Conservation (phyloP, 2,113 vertebrate species). For the Rhinoptilus africanus region DNA sequence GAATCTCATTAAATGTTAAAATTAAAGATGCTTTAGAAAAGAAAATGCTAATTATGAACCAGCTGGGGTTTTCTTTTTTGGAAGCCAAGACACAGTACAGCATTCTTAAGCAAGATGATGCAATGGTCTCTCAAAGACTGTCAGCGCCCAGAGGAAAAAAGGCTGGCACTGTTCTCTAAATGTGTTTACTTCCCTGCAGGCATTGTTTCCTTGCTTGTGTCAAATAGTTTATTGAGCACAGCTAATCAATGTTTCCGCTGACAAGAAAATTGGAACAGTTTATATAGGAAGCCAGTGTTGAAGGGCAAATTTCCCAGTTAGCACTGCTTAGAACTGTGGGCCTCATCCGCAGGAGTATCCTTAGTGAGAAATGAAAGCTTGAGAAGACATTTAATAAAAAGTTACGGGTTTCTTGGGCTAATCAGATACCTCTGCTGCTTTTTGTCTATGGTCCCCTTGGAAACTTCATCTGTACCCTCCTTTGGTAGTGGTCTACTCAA, state of each 20-base stretch:
- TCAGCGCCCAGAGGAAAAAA: slow-evolving; percentile 38
- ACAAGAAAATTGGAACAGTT: slow-evolving; percentile 55
- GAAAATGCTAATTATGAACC: slow-evolving; percentile 29
- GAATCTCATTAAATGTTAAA: slow-evolving; percentile 18
- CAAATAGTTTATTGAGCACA: slow-evolving; percentile 64
- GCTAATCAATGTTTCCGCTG: slow-evolving; percentile 63
- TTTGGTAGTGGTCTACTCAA: neutral
- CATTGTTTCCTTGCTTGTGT: slow-evolving; percentile 64
- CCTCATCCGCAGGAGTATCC: neutral
- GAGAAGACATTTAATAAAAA: neutral
- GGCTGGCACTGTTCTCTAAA: slow-evolving; percentile 60
- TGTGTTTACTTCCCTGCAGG: slow-evolving; percentile 57
- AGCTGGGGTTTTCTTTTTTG: slow-evolving; percentile 7
- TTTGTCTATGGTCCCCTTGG: neutral
- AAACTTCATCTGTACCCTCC: neutral
- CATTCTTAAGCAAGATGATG: slow-evolving; percentile 54
- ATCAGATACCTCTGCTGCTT: neutral
- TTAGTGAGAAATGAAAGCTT: neutral
- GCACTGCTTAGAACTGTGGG: neutral
- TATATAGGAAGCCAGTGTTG: slow-evolving; percentile 13
- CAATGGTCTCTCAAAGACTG: slow-evolving; percentile 32
- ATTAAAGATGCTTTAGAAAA: slow-evolving; percentile 11
- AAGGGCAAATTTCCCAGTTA: slow-evolving; percentile 51
- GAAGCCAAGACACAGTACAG: slow-evolving; percentile 20
- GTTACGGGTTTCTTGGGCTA: neutral